Conservation (phyloP, 2,888 invertebrate species). For the Drosophila maculinotata region DNA sequence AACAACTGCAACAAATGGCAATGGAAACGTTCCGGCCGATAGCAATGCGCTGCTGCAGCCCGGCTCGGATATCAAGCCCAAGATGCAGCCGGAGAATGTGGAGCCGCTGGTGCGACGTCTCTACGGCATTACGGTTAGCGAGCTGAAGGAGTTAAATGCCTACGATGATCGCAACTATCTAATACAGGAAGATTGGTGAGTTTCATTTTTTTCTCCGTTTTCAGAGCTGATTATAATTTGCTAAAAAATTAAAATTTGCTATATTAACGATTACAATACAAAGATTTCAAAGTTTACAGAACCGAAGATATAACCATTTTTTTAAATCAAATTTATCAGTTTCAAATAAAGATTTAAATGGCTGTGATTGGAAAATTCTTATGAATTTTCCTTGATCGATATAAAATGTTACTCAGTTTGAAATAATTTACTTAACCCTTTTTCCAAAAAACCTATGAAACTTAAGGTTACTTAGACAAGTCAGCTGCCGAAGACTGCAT, state of each 20-base stretch:
- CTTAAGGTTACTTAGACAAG: not conserved
- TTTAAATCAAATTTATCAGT: too few species aligned
- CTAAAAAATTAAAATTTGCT: not conserved
- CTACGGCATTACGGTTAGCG: slow-evolving; percentile 83
- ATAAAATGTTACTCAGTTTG: too few species aligned
- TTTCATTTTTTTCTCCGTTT: not conserved
- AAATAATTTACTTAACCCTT: too few species aligned
- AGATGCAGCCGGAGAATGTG: slow-evolving; percentile 76
- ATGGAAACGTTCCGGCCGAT: slow-evolving; percentile 5
- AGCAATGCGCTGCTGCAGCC: slow-evolving; percentile 76
- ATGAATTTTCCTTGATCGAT: too few species aligned
- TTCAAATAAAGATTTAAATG: too few species aligned
- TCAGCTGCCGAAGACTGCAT: not conserved
- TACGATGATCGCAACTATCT: slow-evolving; percentile 85
- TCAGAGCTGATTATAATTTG: not conserved
- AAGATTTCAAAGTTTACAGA: too few species aligned
- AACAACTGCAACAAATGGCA: slow-evolving; percentile 28
- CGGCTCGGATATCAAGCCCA: slow-evolving; percentile 83
- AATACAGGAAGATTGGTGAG: slow-evolving; percentile 84
- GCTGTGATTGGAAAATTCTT: too few species aligned
- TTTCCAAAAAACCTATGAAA: too few species aligned
- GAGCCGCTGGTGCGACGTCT: slow-evolving; percentile 82
- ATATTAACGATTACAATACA: too few species aligned
- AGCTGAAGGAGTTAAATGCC: slow-evolving; percentile 82
- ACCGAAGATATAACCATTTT: too few species aligned